A percentile compares a stretch with the other conserved stretches of the same genome.
Evolutionary conservation across 2,797 vertebrate genomes (phyloP).

Genomic region (Helostoma temminkii): DNA sequence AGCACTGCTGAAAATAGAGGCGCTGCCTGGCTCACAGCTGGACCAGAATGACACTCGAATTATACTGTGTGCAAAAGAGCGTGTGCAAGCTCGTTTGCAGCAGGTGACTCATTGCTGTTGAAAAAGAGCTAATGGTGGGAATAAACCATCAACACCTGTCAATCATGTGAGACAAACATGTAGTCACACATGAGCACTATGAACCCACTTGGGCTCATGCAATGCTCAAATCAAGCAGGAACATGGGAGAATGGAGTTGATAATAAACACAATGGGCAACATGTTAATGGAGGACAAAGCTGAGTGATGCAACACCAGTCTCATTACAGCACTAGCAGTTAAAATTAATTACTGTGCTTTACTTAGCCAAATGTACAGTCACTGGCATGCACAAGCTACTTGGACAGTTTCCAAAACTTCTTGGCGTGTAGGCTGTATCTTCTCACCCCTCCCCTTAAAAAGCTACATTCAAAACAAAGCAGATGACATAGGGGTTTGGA

Average conservation of each 20-base stretch:
- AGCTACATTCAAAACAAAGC: conserved; percentile 2
- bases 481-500: not conserved
- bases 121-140: conserved; percentile 15
- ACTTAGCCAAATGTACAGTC: conserved; percentile 7
- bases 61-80: conserved; percentile 12
- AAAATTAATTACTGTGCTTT: conserved; percentile 2
- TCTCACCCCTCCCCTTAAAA: not conserved
- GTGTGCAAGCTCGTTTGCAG: conserved; percentile 22
- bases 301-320: not conserved
- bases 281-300: not conserved
- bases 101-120: conserved; percentile 40
- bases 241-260: not conserved
- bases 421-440: conserved; percentile 2
- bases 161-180: not conserved
- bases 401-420: conserved; percentile 8
- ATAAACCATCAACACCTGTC: conserved; percentile 19
- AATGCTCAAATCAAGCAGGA: not conserved
- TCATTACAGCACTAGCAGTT: not conserved
- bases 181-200: not conserved
- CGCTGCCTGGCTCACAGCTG: conserved; percentile 23
- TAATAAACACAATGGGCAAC: not conserved
- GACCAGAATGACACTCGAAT: conserved; percentile 5
- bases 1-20: conserved; percentile 65
- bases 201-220: not conserved
- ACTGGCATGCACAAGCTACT: not conserved